Conservation (phyloP, 2,888 invertebrate species). For the Caenorhabditis sinica region DNA sequence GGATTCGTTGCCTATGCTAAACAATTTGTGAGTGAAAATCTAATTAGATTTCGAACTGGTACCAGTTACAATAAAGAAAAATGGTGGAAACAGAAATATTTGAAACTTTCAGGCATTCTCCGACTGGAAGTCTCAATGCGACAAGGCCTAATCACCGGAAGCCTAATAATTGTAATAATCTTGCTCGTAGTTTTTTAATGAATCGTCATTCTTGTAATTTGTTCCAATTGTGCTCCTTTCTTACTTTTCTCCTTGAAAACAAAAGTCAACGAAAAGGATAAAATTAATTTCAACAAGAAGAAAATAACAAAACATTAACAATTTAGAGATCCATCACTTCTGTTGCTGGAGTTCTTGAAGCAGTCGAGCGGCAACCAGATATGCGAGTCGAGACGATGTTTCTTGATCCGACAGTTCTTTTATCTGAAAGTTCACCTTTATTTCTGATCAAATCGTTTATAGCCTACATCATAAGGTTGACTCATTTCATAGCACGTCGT, state of each 20-base stretch:
- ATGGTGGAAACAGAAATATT: background rate
- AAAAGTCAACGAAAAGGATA: background rate
- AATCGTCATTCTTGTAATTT: background rate
- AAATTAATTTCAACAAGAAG: conserved; percentile 50
- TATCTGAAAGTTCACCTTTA: conserved; percentile 37
- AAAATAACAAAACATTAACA: conserved; percentile 36
- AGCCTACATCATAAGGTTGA: conserved; percentile 57
- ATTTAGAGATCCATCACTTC: conserved; percentile 30
- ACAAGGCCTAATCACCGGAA: conserved; percentile 23
- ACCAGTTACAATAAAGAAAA: too few species aligned
- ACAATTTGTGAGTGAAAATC: conserved; percentile 41
- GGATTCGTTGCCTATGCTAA: conserved; percentile 52
- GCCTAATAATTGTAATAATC: conserved; percentile 9
- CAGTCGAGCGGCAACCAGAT: conserved; percentile 54
- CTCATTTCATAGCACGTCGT: conserved; percentile 92
- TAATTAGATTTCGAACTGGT: background rate
- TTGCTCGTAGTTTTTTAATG: conserved; percentile 11
- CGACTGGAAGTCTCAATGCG: conserved; percentile 56
- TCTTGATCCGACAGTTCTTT: conserved; percentile 64
- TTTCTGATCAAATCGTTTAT: background rate
- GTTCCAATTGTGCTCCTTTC: too few species aligned
- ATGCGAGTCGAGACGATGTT: conserved; percentile 57
- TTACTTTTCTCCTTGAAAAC: background rate
- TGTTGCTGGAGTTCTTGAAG: conserved; percentile 43
- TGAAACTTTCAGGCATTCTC: conserved; percentile 47